Evolutionary conservation across 1,140 invertebrate genomes (phyloP).

Genomic region (Bombus polaris): DNA sequence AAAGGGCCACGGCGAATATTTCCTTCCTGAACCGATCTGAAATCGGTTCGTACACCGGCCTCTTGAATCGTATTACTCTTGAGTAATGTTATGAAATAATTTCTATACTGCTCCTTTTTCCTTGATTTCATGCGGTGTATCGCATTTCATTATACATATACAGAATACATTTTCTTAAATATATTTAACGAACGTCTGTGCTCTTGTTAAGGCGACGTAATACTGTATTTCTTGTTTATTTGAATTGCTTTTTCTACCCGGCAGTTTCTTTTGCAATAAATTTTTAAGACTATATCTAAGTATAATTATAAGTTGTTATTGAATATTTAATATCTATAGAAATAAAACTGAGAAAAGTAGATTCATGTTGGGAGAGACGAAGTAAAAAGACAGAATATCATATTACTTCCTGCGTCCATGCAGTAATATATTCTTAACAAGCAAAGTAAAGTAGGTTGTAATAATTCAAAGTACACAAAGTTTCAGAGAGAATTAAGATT

Average conservation of each 20-base stretch:
- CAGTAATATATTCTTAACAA: no score
- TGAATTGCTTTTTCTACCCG: no score
- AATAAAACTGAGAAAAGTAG: no score
- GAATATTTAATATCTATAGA: no score
- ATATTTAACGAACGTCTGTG: neutral
- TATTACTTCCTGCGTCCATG: no score
- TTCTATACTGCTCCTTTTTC: neutral
- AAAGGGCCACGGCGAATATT: neutral
- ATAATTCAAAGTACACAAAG: neutral
- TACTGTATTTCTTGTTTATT: neutral
- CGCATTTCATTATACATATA: neutral
- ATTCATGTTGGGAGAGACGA: no score
- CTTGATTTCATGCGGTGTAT: conserved; percentile 5
- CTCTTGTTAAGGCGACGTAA: neutral
- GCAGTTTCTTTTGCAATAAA: no score
- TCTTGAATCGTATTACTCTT: neutral
- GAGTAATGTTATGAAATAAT: neutral
- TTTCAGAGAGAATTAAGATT: neutral
- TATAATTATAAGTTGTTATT: no score
- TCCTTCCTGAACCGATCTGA: neutral
- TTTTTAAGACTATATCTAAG: no score
- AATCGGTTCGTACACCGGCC: neutral
- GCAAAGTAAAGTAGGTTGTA: neutral
- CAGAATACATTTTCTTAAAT: neutral
- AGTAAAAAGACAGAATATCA: no score